phyloP scores from a whole-genome alignment of 2,888 invertebrate species.

The Eurois occulta region DNA sequence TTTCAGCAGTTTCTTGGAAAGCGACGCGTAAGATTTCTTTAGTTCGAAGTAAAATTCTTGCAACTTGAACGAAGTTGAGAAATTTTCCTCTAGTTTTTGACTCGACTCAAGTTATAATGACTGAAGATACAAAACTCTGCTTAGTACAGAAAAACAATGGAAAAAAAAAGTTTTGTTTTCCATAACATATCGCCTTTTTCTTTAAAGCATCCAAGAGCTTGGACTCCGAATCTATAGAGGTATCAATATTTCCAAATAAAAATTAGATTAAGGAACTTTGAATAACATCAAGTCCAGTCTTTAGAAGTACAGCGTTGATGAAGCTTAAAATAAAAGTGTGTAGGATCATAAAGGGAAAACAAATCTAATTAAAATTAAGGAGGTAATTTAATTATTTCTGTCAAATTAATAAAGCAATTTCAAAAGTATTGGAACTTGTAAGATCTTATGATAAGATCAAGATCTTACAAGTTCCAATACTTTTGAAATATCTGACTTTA shows the following conservation, averaged over 20 bases:
- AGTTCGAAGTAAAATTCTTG: not conserved
- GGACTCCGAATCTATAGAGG: not conserved
- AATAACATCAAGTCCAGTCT: not conserved
- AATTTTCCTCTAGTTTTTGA: not conserved
- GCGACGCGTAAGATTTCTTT: slow-evolving; percentile 1
- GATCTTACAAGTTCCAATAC: not conserved
- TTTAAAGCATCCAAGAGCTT: not conserved
- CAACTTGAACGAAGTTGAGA: slow-evolving; percentile 5
- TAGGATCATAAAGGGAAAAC: not conserved
- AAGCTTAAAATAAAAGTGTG: not conserved
- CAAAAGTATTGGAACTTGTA: no score
- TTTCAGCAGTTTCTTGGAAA: not conserved
- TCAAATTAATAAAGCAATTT: not conserved
- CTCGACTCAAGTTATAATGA: slow-evolving; percentile 11
- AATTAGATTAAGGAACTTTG: not conserved
- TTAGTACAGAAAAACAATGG: not conserved
- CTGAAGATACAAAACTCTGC: not conserved
- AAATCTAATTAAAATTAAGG: not conserved
- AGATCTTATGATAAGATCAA: no score
- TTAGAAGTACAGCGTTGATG: not conserved
- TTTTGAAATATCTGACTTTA: not conserved
- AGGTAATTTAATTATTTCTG: slow-evolving; percentile 6
- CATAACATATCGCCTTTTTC: not conserved
- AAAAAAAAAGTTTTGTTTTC: no score
- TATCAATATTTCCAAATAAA: not conserved